Base-by-base conservation (phyloP, 2,113 vertebrate genomes). In the Calyptomena viridis region DNA sequence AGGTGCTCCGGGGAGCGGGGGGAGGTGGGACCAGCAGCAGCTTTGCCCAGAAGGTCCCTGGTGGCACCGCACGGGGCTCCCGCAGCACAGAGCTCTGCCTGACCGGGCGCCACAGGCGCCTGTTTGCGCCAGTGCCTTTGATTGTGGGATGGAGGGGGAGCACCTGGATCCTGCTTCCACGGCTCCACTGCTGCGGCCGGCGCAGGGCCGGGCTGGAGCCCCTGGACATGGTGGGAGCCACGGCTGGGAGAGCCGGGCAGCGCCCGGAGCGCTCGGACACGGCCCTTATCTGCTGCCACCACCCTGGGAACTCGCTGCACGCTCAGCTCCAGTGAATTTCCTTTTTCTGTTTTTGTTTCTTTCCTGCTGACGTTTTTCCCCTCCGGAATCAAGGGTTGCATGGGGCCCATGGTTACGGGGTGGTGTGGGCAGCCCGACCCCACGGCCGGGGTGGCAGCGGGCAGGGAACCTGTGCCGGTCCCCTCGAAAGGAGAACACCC, bases 311-410 rank as follows among this genome's bases (percentile, higher is more conserved):
- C 90, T 71, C 40, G 3, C 68, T 59, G 2, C 80, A 53, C 9
- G 19, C 89, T 94, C 89, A 93, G 94, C 94, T 68, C 86, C 58
- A 66, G 74, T 40, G 88, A 89, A 83, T 97, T 97, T 97, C 97
- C 95, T 95, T 95, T 96, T 46, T 75, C 86, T 96, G 96, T 92
- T 97, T 96, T 93, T 89, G 93, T 94, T 97, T 96, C 91, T 95
- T 94, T 84, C 82, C 92, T 87, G 95, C 91, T 96, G 95, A 95
- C 91, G 89, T 75, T 93, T 92, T 89, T 95, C 94, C 94, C 83
- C 87, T 95, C 86, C 44, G 80, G 94, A 96, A 94, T 82, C 72
- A 58, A 93, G 92, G 84, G 89, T 68, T 94, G 81, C 81, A 85
- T 90, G 94, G 92, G 88, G 96, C 72, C 93, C 75, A 89, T 44